Percentiles rank a stretch among this genome's conserved stretches.
Conservation (phyloP, 2,797 vertebrate genomes). For the Hippoglossus hippoglossus region DNA sequence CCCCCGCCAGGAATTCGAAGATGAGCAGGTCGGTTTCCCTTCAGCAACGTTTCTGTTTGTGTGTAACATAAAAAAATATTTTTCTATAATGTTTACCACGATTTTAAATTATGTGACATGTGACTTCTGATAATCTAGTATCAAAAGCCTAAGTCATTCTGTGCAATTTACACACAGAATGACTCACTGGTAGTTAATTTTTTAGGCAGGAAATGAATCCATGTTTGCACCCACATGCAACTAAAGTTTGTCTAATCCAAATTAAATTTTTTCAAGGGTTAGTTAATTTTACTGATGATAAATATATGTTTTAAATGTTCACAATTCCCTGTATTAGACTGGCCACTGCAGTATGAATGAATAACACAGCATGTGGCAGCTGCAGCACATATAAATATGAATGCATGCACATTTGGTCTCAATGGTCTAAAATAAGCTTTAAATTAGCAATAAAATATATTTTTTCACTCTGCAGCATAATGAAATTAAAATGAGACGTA, state of each 20-base stretch:
- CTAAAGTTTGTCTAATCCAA: background rate
- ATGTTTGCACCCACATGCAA: conserved; percentile 1
- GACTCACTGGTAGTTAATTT: background rate
- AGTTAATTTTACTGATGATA: conserved; percentile 8
- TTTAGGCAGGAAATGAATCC: background rate
- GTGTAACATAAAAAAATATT: background rate
- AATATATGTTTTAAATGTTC: background rate
- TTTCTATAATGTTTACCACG: background rate
- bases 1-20: conserved; percentile 94
- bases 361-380: background rate
- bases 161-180: background rate
- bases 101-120: too few species aligned
- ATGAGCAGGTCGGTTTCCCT: conserved; percentile 89
- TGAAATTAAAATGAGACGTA: conserved; percentile 6
- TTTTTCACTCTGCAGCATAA: background rate
- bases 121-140: background rate
- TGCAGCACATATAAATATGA: conserved; percentile 4
- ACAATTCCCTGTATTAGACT: background rate
- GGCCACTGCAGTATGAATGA: background rate
- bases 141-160: background rate
- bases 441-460: conserved; percentile 1
- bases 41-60: background rate
- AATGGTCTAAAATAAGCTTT: background rate
- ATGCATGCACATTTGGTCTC: conserved; percentile 8
- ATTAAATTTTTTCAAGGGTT: background rate